These are phyloP conservation scores for Sylvicapra grimmia DNA, from an alignment of 2,113 vertebrate genomes.

Conservation along the genomic window DNA sequence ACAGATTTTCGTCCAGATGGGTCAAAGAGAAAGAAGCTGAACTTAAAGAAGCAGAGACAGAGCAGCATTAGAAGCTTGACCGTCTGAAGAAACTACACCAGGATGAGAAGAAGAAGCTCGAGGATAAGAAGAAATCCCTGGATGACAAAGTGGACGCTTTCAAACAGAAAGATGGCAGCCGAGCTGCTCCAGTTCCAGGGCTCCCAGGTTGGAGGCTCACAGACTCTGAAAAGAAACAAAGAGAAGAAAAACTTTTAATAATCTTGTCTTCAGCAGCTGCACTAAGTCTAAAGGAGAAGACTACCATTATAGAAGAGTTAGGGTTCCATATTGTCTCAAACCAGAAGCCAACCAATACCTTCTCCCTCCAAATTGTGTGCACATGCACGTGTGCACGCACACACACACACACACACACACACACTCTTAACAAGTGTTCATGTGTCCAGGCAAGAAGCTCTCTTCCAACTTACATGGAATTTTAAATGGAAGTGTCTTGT, in stretches of 20 bases:
- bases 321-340: constrained; percentile 77
- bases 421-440: constrained; percentile 67
- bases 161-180: constrained; percentile 95
- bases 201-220: constrained; percentile 94
- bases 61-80: constrained; percentile 98
- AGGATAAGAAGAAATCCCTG: constrained; percentile 94
- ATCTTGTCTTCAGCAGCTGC: constrained; percentile 90
- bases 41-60: not conserved
- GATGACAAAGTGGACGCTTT: constrained; percentile 95
- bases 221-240: constrained; percentile 97
- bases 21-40: not conserved
- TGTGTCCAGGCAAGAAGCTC: constrained; percentile 73
- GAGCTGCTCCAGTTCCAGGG: constrained; percentile 94
- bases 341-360: constrained; percentile 58
- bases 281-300: constrained; percentile 92
- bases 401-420: not conserved
- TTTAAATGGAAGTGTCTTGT: constrained; percentile 76
- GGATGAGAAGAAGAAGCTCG: constrained; percentile 97
- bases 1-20: not conserved
- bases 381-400: not conserved
- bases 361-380: not conserved
- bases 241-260: constrained; percentile 94
- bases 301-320: constrained; percentile 89
- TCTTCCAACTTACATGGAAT: constrained; percentile 80
- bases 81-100: constrained; percentile 97